Base-by-base conservation (phyloP, 2,797 vertebrate species). In the Rhinophrynus dorsalis region DNA sequence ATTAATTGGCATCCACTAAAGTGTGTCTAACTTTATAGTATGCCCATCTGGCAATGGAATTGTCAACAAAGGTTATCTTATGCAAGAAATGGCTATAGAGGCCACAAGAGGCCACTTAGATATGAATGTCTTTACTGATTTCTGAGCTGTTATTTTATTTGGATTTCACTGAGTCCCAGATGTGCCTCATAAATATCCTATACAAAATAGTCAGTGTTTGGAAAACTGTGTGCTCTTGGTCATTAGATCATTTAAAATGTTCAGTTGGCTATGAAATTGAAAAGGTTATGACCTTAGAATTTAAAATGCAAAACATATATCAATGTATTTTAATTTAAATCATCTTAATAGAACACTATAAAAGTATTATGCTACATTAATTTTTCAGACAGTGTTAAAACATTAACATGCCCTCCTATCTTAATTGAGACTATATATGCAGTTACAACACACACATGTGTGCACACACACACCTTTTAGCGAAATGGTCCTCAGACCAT, bases 11-110 rank as follows among this genome's bases (percentile, higher is more conserved):
- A 62, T 55, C 48, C 48, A 70, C 58, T 62, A 70, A 70, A 70
- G 67, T 70, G 67, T 70, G 67, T 62, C 67, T 70, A 70, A 70
- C 67, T 70, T 70, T 62, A 62, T 50, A 70, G 58, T 62, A 61
- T 29, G 58, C 50, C 67, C 67, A 70, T 70, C 67, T 70, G 67
- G 67, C 44, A 55, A 27, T 40, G 44, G 54, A 70, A 70, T 70
- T 70, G 67, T 70, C 67, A 70, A 55, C 58, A 54, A 70, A 70
- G 67, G 67, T 70, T 70, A 62, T 62, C 58, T 62, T 70, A 62
- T 70, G 58, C 50, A 63, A 59, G 54, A 42, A 47, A 37, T 62
- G 58, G 67, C 32, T 48, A 62, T 55, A 55, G 38, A 62, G 58
- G 55, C 35, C 67, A 62, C 67, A 55, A 62, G 67, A 62, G 67